These are phyloP conservation scores for Tortricodes alternella DNA, from an alignment of 2,888 invertebrate genomes.

Conservation along the genomic window DNA sequence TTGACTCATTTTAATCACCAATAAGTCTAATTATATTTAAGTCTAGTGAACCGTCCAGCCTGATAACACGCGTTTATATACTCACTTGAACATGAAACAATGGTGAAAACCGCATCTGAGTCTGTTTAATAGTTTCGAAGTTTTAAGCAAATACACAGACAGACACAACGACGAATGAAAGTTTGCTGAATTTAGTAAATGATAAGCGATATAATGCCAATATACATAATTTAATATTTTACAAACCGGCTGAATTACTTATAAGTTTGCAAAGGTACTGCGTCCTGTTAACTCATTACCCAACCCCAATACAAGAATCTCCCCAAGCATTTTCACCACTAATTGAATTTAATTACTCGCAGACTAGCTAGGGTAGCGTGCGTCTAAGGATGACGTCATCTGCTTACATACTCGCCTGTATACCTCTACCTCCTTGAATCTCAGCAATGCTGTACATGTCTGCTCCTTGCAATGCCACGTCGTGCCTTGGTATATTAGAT, in stretches of 20 bases:
- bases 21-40: too few species aligned
- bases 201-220: neutral
- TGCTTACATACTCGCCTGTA: neutral
- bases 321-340: constrained; percentile 26
- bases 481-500: constrained; percentile 14
- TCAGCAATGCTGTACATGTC: constrained; percentile 11
- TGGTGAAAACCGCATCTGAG: too few species aligned
- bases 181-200: neutral
- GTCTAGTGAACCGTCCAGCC: too few species aligned
- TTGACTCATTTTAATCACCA: too few species aligned
- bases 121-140: too few species aligned
- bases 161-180: neutral
- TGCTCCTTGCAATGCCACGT: constrained; percentile 9
- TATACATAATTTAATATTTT: neutral
- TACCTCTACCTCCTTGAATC: constrained; percentile 10
- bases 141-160: too few species aligned
- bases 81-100: too few species aligned
- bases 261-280: constrained; percentile 9
- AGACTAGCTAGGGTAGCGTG: constrained; percentile 9
- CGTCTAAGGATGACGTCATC: constrained; percentile 25
- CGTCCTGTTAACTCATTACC: constrained; percentile 24
- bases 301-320: constrained; percentile 17
- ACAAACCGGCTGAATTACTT: neutral
- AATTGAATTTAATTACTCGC: constrained; percentile 28
- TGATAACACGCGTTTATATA: too few species aligned